Percentiles rank a stretch among this genome's conserved stretches.
Evolutionary conservation across 2,797 vertebrate species (phyloP).

Genomic region (Lutjanus argentimaculatus): DNA sequence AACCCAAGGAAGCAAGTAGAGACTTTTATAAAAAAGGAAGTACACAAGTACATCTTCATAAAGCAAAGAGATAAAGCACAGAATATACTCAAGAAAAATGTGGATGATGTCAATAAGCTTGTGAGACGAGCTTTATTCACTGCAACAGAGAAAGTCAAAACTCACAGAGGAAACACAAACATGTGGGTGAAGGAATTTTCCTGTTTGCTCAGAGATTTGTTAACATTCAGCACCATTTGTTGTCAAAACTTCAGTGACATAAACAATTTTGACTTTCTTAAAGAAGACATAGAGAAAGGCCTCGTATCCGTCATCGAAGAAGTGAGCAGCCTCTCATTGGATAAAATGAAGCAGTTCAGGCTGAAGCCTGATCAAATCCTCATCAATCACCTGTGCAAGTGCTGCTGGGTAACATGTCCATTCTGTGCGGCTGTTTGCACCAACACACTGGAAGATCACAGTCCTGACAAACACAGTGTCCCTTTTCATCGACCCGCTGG

Average conservation of each 20-base stretch:
- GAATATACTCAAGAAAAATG: slow-evolving; percentile 40
- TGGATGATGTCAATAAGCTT: neutral
- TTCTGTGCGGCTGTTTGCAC: slow-evolving; percentile 74
- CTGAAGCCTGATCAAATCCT: slow-evolving; percentile 67
- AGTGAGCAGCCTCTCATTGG: slow-evolving; percentile 21
- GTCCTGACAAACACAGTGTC: slow-evolving; percentile 47
- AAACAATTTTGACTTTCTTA: slow-evolving; percentile 49
- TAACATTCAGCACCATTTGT: neutral
- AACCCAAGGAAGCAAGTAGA: slow-evolving; percentile 22
- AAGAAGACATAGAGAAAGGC: slow-evolving; percentile 39
- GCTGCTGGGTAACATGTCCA: slow-evolving; percentile 78
- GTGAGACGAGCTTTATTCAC: slow-evolving; percentile 41
- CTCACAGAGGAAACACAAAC: no score
- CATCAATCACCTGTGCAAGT: slow-evolving; percentile 73
- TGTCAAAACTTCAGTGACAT: slow-evolving; percentile 56
- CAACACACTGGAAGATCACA: slow-evolving; percentile 68
- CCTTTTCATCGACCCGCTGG: slow-evolving; percentile 59
- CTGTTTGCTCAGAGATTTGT: no score
- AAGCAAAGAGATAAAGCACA: slow-evolving; percentile 20
- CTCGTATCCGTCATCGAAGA: neutral
- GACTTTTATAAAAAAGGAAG: slow-evolving; percentile 52
- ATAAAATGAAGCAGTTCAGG: slow-evolving; percentile 42
- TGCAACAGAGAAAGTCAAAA: no score
- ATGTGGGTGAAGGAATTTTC: no score
- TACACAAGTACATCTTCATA: slow-evolving; percentile 48